Base-by-base conservation (phyloP, 1,140 invertebrate species). In the Drosophila ananassae region DNA sequence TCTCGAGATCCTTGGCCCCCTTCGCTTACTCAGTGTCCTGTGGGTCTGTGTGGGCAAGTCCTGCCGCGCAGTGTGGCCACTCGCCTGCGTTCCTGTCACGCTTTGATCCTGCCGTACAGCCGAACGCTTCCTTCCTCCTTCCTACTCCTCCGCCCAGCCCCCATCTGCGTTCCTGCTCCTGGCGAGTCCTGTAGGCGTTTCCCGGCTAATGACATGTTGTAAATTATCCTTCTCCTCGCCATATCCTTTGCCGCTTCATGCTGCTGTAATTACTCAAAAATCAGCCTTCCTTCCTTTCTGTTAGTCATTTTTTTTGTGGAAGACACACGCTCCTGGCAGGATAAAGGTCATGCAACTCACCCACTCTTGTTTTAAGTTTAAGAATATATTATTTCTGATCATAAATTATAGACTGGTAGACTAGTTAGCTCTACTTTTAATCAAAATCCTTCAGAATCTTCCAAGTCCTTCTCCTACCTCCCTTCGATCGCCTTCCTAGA, bases 201-300 rank as follows among this genome's bases (percentile, higher is more conserved):
- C 76, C 79, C 73, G 62, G 52, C 76, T 89, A 89, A 89, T 89
- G 84, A 89, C 79, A 89, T 89, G 83, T 83, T 89, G 79, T 89
- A 89, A 89, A 83, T 89, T 89, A 89, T 89, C 69, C 76, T 81
- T 48, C 54, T 64, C 59, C 48, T 50, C 32, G 64, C 30, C 28
- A 34, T 53, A 59, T 30, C 62, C 46, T 72, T 54, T 28, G 54
- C 61, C 34, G 50, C 39, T 62, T 51, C 46, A 28, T 71, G 52
- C 82, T 46, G 52, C 51, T 56, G 64, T 69, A 68, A 69, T 63
- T 78, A 83, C 78, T 17, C 13, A 13, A 44, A 44, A 44, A 44
- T 89, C 87, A 68, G 61, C 78, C 75, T 59, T 50, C 74, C 41
- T 79, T 76, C 73, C 17, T 17, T 17, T 17, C 17, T 0, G 17